These are phyloP conservation scores for Zeus faber DNA, from an alignment of 2,113 vertebrate species.

Conservation along the genomic window DNA sequence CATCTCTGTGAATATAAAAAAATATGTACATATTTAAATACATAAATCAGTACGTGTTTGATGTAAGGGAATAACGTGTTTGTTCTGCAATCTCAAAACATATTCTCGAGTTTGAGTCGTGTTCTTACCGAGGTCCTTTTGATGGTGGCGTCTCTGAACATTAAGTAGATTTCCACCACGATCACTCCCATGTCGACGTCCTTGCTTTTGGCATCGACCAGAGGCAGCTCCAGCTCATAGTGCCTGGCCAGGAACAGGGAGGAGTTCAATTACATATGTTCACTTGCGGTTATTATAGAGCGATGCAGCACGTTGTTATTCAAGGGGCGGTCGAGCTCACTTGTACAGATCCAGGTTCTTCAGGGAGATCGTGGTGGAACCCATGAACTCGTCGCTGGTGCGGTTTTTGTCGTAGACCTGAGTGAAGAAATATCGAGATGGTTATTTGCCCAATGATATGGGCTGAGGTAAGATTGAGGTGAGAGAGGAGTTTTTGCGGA, in stretches of 20 bases:
- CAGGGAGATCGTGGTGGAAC: constrained; percentile 77
- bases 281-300: neutral
- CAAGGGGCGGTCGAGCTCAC: constrained; percentile 57
- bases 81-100: neutral
- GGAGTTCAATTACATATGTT: neutral
- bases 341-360: constrained; percentile 84
- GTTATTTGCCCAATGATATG: no score
- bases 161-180: constrained; percentile 81
- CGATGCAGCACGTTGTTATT: neutral
- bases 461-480: neutral
- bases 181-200: constrained; percentile 93
- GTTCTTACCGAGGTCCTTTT: constrained; percentile 77
- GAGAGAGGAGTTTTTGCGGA: neutral
- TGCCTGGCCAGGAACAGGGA: constrained; percentile 66
- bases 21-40: constrained; percentile 23
- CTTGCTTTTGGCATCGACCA: constrained; percentile 90
- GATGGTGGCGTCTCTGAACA: constrained; percentile 83
- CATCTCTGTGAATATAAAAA: constrained; percentile 57
- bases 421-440: constrained; percentile 1
- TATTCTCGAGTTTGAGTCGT: neutral
- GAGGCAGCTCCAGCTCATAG: constrained; percentile 77
- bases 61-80: neutral
- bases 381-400: constrained; percentile 93
- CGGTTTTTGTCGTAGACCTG: constrained; percentile 94
- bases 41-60: constrained; percentile 1